Base-by-base conservation (phyloP, 2,113 vertebrate genomes). In the Channa maculata region DNA sequence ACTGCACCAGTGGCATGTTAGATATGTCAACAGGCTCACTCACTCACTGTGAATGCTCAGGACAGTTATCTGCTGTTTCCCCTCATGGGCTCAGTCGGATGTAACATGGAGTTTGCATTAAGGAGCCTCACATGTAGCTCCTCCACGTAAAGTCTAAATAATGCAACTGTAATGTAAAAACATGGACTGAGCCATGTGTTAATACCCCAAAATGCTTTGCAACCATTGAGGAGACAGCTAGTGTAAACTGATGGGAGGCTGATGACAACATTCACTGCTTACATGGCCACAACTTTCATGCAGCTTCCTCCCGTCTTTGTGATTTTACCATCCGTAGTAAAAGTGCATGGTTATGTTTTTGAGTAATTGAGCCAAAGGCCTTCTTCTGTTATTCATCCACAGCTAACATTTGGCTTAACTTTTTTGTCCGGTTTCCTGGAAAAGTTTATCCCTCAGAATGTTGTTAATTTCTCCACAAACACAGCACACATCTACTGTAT, bases 251-350 rank as follows among this genome's bases (percentile, higher is more conserved):
- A 50, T 74, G 76, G 77, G 36, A 77, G 60, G 51, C 57, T 67
- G 46, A 86, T 80, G 51, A 80, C 64, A 77, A 14, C 43, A 50
- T 69, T 61, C 50, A 49, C 63, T n/a, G 37, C 39, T 62, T 51
- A 76, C 59, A 52, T 8, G 37, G 48, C 75, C 76, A 12, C 80
- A 73, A 69, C 63, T 72, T 75, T 71, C 54, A 37, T 69, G 54
- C 53, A 70, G 41, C 64, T 77, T 79, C 72, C 67, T 70, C 37
- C 72, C 12, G 4, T 51, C 43, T 53, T 60, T 69, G 64, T 77
- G 38, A 71, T 50, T 83, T 49, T 5, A 57, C 45, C 50, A 39
- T 73, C 39, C 41, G 34, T 44, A 14, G 3, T 13, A 12, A 38
- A 24, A 51, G 49, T 71, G 8, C 75, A 65, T 49, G 43, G 64